Evolutionary conservation across 1,140 invertebrate species (phyloP).

Genomic region (Coelopa frigida): DNA sequence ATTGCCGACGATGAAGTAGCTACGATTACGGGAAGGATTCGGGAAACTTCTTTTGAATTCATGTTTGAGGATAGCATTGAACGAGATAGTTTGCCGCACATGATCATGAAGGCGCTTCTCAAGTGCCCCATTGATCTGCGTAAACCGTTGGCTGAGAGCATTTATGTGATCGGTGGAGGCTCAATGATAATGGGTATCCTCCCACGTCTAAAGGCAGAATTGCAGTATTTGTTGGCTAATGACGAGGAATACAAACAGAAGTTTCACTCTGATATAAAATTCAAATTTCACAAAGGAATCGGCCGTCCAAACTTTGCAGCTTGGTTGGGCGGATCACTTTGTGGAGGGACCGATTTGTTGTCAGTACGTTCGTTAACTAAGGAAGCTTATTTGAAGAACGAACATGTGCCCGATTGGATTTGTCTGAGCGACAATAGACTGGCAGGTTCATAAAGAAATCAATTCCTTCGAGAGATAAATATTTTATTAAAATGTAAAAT

Average conservation of each 20-base stretch:
- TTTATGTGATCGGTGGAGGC: conserved; percentile 79
- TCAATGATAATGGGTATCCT: conserved; percentile 72
- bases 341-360: conserved; percentile 74
- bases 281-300: conserved; percentile 68
- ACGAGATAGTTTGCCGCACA: conserved; percentile 71
- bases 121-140: conserved; percentile 74
- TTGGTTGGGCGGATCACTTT: conserved; percentile 81
- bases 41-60: conserved; percentile 74
- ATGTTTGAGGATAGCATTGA: conserved; percentile 81
- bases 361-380: conserved; percentile 63
- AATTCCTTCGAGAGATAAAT: no score
- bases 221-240: conserved; percentile 55
- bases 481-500: no score
- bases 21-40: conserved; percentile 60
- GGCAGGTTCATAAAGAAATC: conserved; percentile 15
- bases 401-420: conserved; percentile 75
- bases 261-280: conserved; percentile 47
- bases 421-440: conserved; percentile 58
- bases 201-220: conserved; percentile 64
- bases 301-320: conserved; percentile 76
- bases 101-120: conserved; percentile 73
- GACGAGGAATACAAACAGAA: conserved; percentile 57
- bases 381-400: conserved; percentile 64
- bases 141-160: conserved; percentile 65
- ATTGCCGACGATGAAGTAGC: conserved; percentile 54